Evolutionary conservation across 2,113 vertebrate genomes (phyloP).

Genomic region (Periophthalmodon schlosseri): DNA sequence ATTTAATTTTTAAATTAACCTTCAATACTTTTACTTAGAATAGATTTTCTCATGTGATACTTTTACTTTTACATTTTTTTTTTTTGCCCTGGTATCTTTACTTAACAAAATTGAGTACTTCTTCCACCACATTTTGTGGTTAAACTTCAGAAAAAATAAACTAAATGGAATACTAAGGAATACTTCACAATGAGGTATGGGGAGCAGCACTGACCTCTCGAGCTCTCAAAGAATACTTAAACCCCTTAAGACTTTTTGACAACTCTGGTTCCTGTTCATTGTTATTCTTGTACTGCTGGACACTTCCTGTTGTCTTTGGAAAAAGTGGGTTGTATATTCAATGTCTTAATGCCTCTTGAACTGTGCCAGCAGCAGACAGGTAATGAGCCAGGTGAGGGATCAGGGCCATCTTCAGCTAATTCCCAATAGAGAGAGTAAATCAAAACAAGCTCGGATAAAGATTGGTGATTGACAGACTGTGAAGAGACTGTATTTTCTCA

Average conservation of each 20-base stretch:
- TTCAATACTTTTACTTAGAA: no score
- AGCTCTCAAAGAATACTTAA: background rate
- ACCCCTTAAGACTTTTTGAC: conserved; percentile 33
- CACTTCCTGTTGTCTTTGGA: conserved; percentile 19
- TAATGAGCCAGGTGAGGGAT: conserved; percentile 57
- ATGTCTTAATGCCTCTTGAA: conserved; percentile 60
- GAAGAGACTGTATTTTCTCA: conserved; percentile 64
- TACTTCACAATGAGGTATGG: background rate
- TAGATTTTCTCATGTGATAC: no score
- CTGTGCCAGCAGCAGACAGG: conserved; percentile 37
- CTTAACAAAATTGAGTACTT: no score
- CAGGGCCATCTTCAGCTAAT: conserved; percentile 58
- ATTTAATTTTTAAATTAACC: no score
- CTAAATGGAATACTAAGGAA: background rate
- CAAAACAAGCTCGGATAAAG: conserved; percentile 21
- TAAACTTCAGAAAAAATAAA: no score
- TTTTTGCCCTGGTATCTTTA: no score
- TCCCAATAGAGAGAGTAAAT: conserved; percentile 40
- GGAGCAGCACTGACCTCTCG: background rate
- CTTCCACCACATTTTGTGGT: no score
- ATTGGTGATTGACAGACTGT: conserved; percentile 67
- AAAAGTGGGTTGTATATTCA: conserved; percentile 45
- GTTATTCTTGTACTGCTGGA: conserved; percentile 27
- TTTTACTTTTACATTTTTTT: no score
- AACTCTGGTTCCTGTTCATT: conserved; percentile 49